Percentiles rank a stretch among this genome's conserved stretches.
These are phyloP conservation scores for Habrosyne pyritoides DNA, from an alignment of 2,888 invertebrate genomes.

Conservation along the genomic window DNA sequence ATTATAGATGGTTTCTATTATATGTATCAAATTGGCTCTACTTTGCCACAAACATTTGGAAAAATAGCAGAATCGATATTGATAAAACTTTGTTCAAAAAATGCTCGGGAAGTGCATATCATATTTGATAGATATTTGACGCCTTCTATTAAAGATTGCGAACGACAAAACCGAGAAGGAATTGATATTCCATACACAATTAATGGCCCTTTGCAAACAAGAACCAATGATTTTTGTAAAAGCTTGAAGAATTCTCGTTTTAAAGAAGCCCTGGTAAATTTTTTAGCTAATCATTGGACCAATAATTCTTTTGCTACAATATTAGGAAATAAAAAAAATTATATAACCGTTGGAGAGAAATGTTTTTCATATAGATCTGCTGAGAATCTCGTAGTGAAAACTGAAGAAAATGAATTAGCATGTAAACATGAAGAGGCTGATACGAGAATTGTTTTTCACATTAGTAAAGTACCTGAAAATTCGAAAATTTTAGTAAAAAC, in stretches of 20 bases:
- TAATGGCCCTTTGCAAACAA: conserved; percentile 27
- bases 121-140: conserved; percentile 41
- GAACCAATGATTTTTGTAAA: conserved; percentile 38
- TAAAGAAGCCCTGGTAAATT: conserved; percentile 41
- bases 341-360: conserved; percentile 10
- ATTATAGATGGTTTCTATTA: too few relatives aligned
- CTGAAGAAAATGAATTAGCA: conserved; percentile 6
- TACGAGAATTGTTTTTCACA: too few relatives aligned
- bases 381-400: conserved; percentile 9
- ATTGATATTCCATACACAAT: conserved; percentile 22
- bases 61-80: conserved; percentile 32
- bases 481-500: too few relatives aligned
- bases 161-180: conserved; percentile 21
- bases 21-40: too few relatives aligned
- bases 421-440: too few relatives aligned
- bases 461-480: too few relatives aligned
- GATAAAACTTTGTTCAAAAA: conserved; percentile 20
- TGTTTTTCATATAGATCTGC: conserved; percentile 12
- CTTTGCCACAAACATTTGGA: too few relatives aligned
- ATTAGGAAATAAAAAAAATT: conserved; percentile 21
- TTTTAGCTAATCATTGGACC: conserved; percentile 39
- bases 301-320: conserved; percentile 31
- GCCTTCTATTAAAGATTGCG: conserved; percentile 49
- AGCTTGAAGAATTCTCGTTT: conserved; percentile 41
- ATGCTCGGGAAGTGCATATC: conserved; percentile 20